These are phyloP conservation scores for Corythaeola cristata DNA, from an alignment of 2,113 vertebrate genomes.

Conservation along the genomic window DNA sequence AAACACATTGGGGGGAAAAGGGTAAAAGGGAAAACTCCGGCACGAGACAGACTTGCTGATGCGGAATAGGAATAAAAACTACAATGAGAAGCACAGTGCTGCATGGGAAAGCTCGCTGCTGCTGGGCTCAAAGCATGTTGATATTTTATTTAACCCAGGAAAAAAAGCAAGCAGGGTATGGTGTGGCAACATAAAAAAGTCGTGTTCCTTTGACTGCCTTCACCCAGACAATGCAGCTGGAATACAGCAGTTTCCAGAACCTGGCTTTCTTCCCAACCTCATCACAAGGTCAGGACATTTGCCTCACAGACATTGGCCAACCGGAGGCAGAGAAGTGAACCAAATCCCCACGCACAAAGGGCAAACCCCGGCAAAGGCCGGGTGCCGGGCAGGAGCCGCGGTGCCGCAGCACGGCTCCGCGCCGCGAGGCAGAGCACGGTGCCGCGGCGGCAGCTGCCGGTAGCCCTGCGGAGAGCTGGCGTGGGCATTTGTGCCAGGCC, in stretches of 20 bases:
- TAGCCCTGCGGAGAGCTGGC: no score
- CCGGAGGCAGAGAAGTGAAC: neutral
- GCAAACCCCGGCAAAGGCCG: neutral
- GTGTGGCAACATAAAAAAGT: neutral
- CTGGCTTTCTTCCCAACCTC: neutral
- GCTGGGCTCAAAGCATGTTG: neutral
- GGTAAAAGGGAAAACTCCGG: neutral
- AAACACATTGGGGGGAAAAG: neutral
- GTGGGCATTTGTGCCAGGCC: neutral
- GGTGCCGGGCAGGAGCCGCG: neutral
- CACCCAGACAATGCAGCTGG: neutral
- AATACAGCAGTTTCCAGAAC: neutral
- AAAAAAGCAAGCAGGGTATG: neutral
- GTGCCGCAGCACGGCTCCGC: fast-evolving
- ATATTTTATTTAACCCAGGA: neutral
- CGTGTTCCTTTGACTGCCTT: neutral
- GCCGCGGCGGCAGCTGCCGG: neutral
- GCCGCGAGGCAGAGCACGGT: neutral
- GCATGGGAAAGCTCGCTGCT: neutral
- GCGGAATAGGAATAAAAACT: neutral
- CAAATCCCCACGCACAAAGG: neutral
- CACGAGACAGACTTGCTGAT: neutral
- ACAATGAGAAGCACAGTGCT: neutral
- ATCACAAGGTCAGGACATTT: neutral
- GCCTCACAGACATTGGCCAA: neutral